These are phyloP conservation scores for Mus pahari DNA, from an alignment of 2,113 vertebrate species.

Conservation along the genomic window DNA sequence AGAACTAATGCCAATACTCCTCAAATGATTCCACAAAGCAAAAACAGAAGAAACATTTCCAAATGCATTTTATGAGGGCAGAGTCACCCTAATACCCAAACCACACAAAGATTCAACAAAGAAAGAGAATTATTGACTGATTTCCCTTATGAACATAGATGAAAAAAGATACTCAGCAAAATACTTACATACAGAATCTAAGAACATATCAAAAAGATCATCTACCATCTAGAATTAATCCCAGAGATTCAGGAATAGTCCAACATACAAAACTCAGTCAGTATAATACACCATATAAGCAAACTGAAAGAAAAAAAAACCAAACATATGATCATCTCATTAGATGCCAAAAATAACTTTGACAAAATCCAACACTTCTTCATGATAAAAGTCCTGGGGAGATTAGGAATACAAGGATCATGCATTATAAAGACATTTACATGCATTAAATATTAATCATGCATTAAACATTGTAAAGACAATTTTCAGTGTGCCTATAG, in stretches of 20 bases:
- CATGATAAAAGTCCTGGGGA: background rate
- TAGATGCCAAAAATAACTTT: background rate
- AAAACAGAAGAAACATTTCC: background rate
- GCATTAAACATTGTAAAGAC: background rate
- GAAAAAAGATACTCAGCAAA: background rate
- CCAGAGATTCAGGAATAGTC: background rate
- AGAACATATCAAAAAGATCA: background rate
- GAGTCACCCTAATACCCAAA: background rate
- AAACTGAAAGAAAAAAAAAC: background rate
- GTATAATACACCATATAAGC: background rate
- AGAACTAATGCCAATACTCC: background rate
- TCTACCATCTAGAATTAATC: background rate
- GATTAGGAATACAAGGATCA: background rate
- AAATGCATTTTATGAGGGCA: background rate
- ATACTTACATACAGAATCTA: background rate
- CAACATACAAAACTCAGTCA: background rate
- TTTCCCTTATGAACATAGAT: background rate
- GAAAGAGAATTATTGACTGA: background rate
- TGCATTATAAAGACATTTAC: no score
- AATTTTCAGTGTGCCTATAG: background rate
- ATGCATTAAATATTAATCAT: no score
- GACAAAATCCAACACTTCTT: background rate
- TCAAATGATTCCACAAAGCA: background rate
- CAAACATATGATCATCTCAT: background rate
- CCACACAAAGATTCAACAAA: background rate